Evolutionary conservation across 2,113 vertebrate species (phyloP), one percentile per base, ranked within the genome.

Genomic region (Melanotaenia duboulayi): DNA sequence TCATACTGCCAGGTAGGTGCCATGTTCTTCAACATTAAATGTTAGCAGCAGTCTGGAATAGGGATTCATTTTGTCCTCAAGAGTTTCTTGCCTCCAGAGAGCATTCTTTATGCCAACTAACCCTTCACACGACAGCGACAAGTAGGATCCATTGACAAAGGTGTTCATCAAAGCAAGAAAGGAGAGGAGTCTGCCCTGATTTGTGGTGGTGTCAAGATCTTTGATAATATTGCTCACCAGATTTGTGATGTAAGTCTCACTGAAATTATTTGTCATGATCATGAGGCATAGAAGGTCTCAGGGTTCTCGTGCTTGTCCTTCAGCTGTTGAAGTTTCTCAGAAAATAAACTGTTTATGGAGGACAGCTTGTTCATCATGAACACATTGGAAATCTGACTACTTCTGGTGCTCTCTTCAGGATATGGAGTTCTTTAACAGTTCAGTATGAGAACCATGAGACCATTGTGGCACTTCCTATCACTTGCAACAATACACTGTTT

Each of bases 181-280:
- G 0, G 77, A 81, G 0, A 87, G 39, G 0, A 89, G 73, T 0
- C 40, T 63, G 10, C 69, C 76, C 11, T 83, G 49, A 0, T 40
- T 68, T 44, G 4, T 75, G 0, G 42, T 39, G n/a, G 39, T 22
- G 4, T 89, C 75, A 14, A 89, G 64, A 40, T 80, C 73, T 65
- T 79, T 78, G 5, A 89, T 24, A 55, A 39, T 85, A 16, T 89
- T 89, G 59, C 49, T 50, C 22, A 87, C 87, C 35, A 83, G 25
- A 46, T 86, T 68, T 0, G 10, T 1, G 14, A 90, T 87, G 58
- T 90, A 90, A 0, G 13, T 0, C 62, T 86, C 77, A 40, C 83
- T 86, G 54, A 90, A 90, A 1, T 90, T 82, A 24, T 86, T 81
- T 28, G 81, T 81, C 85, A 90, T 86, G 69, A 90, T 87, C 83